These are phyloP conservation scores for Trichoplusia ni DNA, from an alignment of 1,140 invertebrate genomes.

Conservation along the genomic window DNA sequence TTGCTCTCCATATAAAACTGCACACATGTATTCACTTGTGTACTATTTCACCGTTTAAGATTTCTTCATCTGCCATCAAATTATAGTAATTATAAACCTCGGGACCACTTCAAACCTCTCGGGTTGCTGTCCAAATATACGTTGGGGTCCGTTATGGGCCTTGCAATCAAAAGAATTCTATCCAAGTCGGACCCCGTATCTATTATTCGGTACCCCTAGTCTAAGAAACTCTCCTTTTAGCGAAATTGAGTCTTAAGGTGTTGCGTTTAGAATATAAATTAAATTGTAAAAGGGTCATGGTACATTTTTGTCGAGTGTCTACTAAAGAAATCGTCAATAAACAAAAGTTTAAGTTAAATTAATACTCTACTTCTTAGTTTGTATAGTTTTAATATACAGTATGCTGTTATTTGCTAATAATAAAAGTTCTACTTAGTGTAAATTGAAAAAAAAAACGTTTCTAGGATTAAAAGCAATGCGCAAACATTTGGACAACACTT, in stretches of 20 bases:
- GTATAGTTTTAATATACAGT: slow-evolving; percentile 49
- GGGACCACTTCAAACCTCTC: slow-evolving; percentile 76
- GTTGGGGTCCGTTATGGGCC: slow-evolving; percentile 78
- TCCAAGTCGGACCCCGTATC: slow-evolving; percentile 76
- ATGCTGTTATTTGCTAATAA: slow-evolving; percentile 43
- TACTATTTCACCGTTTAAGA: slow-evolving; percentile 38
- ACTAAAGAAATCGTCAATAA: slow-evolving; percentile 78
- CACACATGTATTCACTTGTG: background rate
- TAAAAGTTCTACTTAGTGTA: no score
- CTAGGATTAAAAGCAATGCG: no score
- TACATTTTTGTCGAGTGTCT: slow-evolving; percentile 71
- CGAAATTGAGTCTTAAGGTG: slow-evolving; percentile 35
- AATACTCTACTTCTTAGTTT: slow-evolving; percentile 67
- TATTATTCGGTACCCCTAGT: slow-evolving; percentile 75
- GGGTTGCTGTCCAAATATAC: slow-evolving; percentile 80
- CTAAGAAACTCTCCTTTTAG: slow-evolving; percentile 33
- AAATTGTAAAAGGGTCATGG: background rate
- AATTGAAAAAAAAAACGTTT: no score
- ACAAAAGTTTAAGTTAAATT: slow-evolving; percentile 77
- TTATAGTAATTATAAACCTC: slow-evolving; percentile 79
- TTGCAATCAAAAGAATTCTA: slow-evolving; percentile 76
- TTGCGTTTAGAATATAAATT: slow-evolving; percentile 22
- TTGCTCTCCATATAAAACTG: background rate
- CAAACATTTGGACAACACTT: no score
- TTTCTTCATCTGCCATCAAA: slow-evolving; percentile 76